A percentile compares a stretch with the other conserved stretches of the same genome.
Conservation (phyloP, 2,797 vertebrate genomes). For the Thripadectes ignobilis region DNA sequence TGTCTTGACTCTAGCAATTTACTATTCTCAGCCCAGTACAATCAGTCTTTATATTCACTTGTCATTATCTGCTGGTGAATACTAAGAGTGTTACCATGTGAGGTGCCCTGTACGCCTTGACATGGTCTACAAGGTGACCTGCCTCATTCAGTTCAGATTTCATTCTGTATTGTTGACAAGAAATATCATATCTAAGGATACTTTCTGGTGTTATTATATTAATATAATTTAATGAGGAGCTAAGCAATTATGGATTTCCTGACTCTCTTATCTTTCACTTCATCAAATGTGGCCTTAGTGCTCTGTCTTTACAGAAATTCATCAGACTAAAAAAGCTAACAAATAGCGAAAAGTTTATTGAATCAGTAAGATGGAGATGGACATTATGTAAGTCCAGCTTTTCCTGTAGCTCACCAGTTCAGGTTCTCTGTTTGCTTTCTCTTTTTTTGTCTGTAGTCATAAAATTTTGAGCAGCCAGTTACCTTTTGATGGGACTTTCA, state of each 20-base stretch:
- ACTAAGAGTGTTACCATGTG: background rate
- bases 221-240: background rate
- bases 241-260: background rate
- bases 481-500: background rate
- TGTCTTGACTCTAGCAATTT: background rate
- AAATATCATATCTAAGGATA: background rate
- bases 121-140: background rate
- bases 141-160: background rate
- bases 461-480: background rate
- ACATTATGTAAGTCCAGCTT: background rate
- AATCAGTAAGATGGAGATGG: background rate
- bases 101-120: background rate
- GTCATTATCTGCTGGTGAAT: rapidly evolving
- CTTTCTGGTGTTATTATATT: background rate
- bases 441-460: background rate
- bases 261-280: background rate
- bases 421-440: background rate
- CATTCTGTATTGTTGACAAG: background rate
- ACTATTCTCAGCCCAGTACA: background rate
- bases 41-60: background rate
- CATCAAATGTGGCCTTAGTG: background rate
- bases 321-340: background rate
- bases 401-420: background rate
- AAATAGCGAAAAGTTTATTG: background rate
- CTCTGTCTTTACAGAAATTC: background rate